Evolutionary conservation across 2,888 invertebrate species (phyloP), one percentile per base, ranked within the genome.

Genomic region (Cheilosia pagana): DNA sequence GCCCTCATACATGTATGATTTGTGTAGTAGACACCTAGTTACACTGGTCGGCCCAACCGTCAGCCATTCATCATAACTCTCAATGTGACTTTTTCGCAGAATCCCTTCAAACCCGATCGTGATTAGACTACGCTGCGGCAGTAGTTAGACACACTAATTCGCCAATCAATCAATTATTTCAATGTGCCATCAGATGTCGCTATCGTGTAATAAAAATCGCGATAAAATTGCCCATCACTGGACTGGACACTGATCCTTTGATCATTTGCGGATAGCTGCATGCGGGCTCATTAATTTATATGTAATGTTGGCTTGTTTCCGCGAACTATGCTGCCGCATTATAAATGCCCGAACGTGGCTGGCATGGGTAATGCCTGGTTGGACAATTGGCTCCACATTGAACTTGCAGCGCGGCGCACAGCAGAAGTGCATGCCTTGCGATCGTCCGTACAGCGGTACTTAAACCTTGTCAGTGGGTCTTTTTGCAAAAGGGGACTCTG

Each of bases 261-360:
- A 83, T 83, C 79, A 59, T 65, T 75, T 41, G 68, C 63, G 83
- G 83, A 78, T 83, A 75, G 48, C 74, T 79, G 59, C 74, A 79
- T 83, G 74, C 74, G 74, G 83, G 83, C 83, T 83, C 83, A 83
- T 83, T 83, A 83, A 83, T 83, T 78, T 83, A 79, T 79, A 83
- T 83, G 78, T 83, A 79, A 79, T 74, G 79, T 68, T 65, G 78
- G 50, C 83, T 79, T 79, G 83, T 83, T 83, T 83, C 83, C 79
- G 83, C 83, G 83, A 83, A 83, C 68, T 83, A 74, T 74, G 74
- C 79, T 83, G 83, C 63, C 59, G 67, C 78, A 74, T 82, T 82
- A 82, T 77, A 72, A 82, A 82, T 82, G 77, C 59, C 28, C 68
- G 68, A 70, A 79, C 83, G 83, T 79, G 74, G 74, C 65, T 78